phyloP scores from a whole-genome alignment of 2,888 invertebrate genomes.

The Stenodema calcarata region DNA sequence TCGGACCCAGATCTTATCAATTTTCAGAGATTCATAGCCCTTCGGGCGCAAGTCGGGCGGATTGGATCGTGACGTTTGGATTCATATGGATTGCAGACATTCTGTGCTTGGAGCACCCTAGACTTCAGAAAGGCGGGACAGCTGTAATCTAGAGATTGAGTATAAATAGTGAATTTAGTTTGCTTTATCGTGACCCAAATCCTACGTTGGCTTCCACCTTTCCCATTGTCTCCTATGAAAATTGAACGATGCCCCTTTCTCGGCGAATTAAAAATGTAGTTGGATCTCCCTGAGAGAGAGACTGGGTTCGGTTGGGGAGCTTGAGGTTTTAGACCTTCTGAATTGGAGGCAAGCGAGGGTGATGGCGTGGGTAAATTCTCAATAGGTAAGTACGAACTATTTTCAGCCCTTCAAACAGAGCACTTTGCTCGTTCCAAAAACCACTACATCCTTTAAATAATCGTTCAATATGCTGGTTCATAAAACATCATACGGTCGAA shows the following conservation, averaged over 20 bases:
- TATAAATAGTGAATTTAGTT: conserved; percentile 33
- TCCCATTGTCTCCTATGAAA: conserved; percentile 24
- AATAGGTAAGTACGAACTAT: neutral
- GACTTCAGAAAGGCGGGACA: neutral
- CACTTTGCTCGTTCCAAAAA: no score
- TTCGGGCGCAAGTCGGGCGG: no score
- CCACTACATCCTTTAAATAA: no score
- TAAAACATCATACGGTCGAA: no score
- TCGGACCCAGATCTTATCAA: no score
- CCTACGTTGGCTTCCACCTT: neutral
- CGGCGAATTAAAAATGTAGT: conserved; percentile 20
- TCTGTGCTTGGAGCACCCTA: neutral
- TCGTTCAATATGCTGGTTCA: no score
- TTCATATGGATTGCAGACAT: neutral
- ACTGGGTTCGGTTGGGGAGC: neutral
- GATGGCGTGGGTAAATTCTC: neutral
- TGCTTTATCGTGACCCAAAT: neutral
- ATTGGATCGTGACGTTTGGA: neutral
- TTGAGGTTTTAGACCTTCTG: neutral
- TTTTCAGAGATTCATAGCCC: no score
- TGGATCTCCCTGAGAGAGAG: neutral
- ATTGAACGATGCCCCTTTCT: conserved; percentile 13
- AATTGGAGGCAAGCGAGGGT: neutral
- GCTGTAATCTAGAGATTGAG: conserved; percentile 33
- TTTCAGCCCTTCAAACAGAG: neutral